Conservation (phyloP, 2,888 invertebrate genomes). For the Folsomia candida region DNA sequence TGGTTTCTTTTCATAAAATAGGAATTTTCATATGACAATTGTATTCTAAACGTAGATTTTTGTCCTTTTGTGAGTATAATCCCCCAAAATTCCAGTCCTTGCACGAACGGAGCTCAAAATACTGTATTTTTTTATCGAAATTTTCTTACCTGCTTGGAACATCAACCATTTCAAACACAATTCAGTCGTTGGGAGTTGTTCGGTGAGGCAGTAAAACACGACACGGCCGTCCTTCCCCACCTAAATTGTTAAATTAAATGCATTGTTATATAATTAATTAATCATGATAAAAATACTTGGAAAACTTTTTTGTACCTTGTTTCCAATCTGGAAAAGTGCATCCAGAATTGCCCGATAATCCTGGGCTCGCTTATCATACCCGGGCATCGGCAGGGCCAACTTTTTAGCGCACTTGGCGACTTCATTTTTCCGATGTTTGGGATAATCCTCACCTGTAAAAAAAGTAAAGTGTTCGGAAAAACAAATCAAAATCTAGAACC, state of each 20-base stretch:
- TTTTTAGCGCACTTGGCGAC: background rate
- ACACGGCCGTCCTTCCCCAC: background rate
- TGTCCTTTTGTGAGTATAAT: no score
- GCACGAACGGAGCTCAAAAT: no score
- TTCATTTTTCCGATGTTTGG: no score
- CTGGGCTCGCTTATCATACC: background rate
- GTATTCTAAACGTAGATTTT: no score
- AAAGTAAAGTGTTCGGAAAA: no score
- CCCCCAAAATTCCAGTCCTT: no score
- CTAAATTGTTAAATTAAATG: no score
- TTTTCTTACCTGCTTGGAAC: background rate
- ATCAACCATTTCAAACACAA: background rate
- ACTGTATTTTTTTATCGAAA: background rate
- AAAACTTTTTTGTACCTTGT: background rate
- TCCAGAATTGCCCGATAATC: background rate
- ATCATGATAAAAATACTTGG: background rate
- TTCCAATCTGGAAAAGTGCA: background rate
- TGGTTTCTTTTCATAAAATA: no score
- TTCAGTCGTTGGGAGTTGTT: no score
- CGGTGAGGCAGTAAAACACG: background rate
- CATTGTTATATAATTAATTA: background rate
- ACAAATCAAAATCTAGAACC: no score
- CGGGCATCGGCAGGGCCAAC: background rate
- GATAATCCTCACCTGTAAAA: no score
- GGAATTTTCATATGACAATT: no score